Conservation (phyloP, 2,113 vertebrate species). For the Bufo gargarizans region DNA sequence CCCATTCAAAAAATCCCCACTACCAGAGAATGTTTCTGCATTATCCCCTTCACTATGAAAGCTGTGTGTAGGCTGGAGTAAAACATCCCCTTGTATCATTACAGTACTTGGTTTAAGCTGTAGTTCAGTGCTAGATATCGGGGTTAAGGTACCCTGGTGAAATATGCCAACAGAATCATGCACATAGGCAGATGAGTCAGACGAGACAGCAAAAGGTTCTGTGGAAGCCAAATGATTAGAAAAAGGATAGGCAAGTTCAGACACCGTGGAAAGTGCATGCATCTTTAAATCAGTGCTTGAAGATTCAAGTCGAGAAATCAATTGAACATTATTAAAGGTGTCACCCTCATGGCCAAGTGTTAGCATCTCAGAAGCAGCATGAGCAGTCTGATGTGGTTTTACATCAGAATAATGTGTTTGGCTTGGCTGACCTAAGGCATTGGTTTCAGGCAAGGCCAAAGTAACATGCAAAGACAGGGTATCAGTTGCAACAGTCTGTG, state of each 20-base stretch:
- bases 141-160: slow-evolving; percentile 68
- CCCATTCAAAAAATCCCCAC: slow-evolving; percentile 74
- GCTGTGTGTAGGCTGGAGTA: slow-evolving; percentile 76
- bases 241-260: slow-evolving; percentile 72
- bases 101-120: slow-evolving; percentile 70
- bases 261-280: slow-evolving; percentile 77
- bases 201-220: slow-evolving; percentile 71
- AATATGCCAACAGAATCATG: slow-evolving; percentile 71
- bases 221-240: slow-evolving; percentile 74
- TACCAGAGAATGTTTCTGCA: slow-evolving; percentile 75
- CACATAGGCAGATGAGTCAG: slow-evolving; percentile 67
- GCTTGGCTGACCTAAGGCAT: slow-evolving; percentile 72
- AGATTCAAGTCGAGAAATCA: slow-evolving; percentile 74
- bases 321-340: slow-evolving; percentile 68
- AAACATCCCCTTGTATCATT: slow-evolving; percentile 66
- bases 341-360: slow-evolving; percentile 70
- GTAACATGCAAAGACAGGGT: slow-evolving; percentile 81
- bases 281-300: slow-evolving; percentile 76
- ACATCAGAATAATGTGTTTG: slow-evolving; percentile 76
- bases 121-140: slow-evolving; percentile 68
- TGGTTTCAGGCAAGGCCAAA: slow-evolving; percentile 76
- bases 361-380: slow-evolving; percentile 77
- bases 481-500: slow-evolving; percentile 73
- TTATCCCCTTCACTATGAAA: slow-evolving; percentile 75
- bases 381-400: slow-evolving; percentile 68